These are phyloP conservation scores for Zosterops hypoxanthus DNA, from an alignment of 2,113 vertebrate genomes.

Conservation along the genomic window DNA sequence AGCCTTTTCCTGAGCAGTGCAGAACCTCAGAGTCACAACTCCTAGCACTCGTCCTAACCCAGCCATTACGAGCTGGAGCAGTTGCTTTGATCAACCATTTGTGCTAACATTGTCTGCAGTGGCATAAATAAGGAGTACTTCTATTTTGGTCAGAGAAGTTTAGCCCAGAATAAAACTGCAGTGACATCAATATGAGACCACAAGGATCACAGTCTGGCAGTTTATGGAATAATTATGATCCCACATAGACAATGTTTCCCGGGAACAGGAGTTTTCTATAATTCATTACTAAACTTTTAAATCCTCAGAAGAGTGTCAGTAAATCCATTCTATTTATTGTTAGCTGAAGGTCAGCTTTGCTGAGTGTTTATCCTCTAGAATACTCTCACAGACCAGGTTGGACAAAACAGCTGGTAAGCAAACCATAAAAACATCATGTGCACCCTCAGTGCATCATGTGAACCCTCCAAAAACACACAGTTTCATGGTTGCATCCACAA, in stretches of 20 bases:
- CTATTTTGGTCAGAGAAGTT: background rate
- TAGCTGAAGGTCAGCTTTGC: background rate
- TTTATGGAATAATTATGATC: background rate
- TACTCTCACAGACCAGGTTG: background rate
- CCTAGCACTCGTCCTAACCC: accelerated
- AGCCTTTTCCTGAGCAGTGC: background rate
- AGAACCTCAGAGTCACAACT: background rate
- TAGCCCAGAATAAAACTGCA: background rate
- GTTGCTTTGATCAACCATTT: background rate
- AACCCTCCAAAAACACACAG: background rate
- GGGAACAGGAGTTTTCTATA: background rate
- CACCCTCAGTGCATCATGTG: background rate
- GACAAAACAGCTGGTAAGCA: background rate
- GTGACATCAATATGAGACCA: background rate
- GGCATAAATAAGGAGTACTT: background rate
- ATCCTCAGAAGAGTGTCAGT: background rate
- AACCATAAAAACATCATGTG: background rate
- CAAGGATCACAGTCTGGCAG: background rate
- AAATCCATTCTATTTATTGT: background rate
- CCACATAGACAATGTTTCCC: background rate
- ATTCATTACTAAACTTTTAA: background rate
- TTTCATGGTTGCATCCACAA: background rate
- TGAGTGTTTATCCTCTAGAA: background rate
- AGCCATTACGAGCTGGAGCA: background rate
- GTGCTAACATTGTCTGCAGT: background rate